Evolutionary conservation across 1,140 invertebrate genomes (phyloP), one percentile per base, ranked within the genome.

Genomic region (Trypoxylus dichotomus): DNA sequence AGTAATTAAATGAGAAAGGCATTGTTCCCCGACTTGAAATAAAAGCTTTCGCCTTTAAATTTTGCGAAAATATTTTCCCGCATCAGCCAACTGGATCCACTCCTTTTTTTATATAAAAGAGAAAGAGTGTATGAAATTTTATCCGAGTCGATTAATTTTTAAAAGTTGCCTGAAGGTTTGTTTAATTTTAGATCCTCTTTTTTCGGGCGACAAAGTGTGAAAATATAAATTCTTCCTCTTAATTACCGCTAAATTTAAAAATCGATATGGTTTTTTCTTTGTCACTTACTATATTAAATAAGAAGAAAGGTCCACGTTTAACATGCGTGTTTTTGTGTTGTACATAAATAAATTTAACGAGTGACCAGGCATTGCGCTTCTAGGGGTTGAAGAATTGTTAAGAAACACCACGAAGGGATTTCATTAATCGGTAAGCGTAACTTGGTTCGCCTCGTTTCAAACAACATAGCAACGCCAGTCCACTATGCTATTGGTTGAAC

Each of bases 401-500:
- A 63, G 60, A 19, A 63, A 63, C 60, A 24, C 60, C 60, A 27
- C 60, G 24, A n/a, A 27, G 60, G 60, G 60, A 63, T 63, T 21
- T 63, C 24, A 63, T 63, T 27, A 63, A 63, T 63, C 60, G 60
- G 60, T 63, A 63, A 63, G 60, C 60, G 60, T 11, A 63, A 63
- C 5, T 63, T 47, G 3, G 43, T 63, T 63, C 19, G 60, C 60
- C 25, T 63, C 60, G 60, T 63, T 63, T 63, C 60, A 63, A 63
- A 73, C 71, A 73, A 73, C 71, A 84, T 84, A 84, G 83, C 82
- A 84, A 84, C 83, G 81, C 41, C 76, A 79, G 76, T 75, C 37
- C 77, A 71, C 60, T 78, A 78, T 25, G 80, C 79, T 78, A 83
- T 83, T 83, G 83, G 83, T 78, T 78, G 80, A 79, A 54, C 77